phyloP scores from a whole-genome alignment of 2,888 invertebrate species.

The Leucoptera coffeella region DNA sequence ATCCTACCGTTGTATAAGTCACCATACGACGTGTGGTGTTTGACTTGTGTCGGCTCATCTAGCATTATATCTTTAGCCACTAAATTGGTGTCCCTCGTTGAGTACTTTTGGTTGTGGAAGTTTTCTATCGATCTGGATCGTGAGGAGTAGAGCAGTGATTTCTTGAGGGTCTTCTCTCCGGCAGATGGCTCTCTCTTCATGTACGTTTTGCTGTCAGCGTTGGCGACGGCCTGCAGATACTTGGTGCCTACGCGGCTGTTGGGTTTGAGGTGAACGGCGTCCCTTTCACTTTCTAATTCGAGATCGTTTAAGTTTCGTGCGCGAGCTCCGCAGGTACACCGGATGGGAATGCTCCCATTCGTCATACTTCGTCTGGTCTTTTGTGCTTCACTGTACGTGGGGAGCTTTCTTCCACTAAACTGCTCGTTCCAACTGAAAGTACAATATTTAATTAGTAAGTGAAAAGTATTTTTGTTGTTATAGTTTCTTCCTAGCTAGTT shows the following conservation, averaged over 20 bases:
- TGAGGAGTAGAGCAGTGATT: conserved; percentile 19
- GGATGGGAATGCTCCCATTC: conserved; percentile 25
- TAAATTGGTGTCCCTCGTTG: conserved; percentile 17
- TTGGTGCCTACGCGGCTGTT: conserved; percentile 42
- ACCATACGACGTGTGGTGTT: conserved; percentile 42
- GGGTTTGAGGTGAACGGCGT: conserved; percentile 27
- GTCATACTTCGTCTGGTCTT: conserved; percentile 40
- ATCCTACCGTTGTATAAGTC: conserved; percentile 38
- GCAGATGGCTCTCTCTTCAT: conserved; percentile 33
- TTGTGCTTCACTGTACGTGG: conserved; percentile 48
- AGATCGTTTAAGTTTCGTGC: conserved; percentile 27
- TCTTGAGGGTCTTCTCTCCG: conserved; percentile 26
- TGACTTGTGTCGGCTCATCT: conserved; percentile 25
- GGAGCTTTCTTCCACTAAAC: conserved; percentile 44
- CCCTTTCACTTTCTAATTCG: conserved; percentile 18
- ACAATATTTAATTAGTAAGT: background rate
- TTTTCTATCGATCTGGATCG: conserved; percentile 47
- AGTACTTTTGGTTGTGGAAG: conserved; percentile 26
- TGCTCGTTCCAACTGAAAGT: conserved; percentile 49
- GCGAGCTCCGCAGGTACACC: conserved; percentile 39
- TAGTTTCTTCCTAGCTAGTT: no score
- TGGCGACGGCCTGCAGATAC: conserved; percentile 38
- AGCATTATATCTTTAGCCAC: conserved; percentile 17
- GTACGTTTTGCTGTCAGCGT: conserved; percentile 20
- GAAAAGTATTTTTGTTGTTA: no score